Percentiles rank a stretch among this genome's conserved stretches.
Conservation (phyloP, 2,113 vertebrate genomes). For the Trichomycterus rosablanca region DNA sequence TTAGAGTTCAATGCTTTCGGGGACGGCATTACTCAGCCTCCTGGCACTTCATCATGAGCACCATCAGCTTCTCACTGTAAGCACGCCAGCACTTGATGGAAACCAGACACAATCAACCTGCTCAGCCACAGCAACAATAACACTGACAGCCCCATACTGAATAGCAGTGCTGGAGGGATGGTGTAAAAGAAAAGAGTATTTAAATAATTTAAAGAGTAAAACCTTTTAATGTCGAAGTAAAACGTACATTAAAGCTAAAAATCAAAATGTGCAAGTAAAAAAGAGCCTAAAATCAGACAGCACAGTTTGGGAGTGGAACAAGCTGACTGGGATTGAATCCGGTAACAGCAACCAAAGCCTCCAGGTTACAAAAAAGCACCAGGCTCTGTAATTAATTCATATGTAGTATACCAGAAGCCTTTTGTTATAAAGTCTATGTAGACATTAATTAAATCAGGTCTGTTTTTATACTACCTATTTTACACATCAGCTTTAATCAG, state of each 20-base stretch:
- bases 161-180: slow-evolving; percentile 8
- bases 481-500: slow-evolving; percentile 22
- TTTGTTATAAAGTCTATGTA: neutral
- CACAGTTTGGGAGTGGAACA: neutral
- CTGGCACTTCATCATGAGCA: neutral
- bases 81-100: slow-evolving; percentile 26
- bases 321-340: slow-evolving; percentile 54
- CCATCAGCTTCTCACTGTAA: slow-evolving; percentile 20
- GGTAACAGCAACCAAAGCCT: slow-evolving; percentile 25
- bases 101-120: slow-evolving; percentile 29
- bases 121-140: slow-evolving; percentile 36
- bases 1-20: slow-evolving; percentile 5
- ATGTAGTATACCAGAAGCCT: neutral
- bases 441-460: no score
- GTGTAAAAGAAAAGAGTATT: slow-evolving; percentile 11
- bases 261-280: no score
- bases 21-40: slow-evolving; percentile 16
- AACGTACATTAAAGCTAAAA: no score
- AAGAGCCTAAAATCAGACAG: no score
- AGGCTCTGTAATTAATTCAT: neutral
- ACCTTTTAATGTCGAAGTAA: no score
- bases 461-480: neutral
- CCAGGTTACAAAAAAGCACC: neutral
- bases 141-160: slow-evolving; percentile 26
- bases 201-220: no score